These are phyloP conservation scores for Epizoanthus scotinus DNA, from an alignment of 92 coral and sea anemone genomes.

Conservation along the genomic window DNA sequence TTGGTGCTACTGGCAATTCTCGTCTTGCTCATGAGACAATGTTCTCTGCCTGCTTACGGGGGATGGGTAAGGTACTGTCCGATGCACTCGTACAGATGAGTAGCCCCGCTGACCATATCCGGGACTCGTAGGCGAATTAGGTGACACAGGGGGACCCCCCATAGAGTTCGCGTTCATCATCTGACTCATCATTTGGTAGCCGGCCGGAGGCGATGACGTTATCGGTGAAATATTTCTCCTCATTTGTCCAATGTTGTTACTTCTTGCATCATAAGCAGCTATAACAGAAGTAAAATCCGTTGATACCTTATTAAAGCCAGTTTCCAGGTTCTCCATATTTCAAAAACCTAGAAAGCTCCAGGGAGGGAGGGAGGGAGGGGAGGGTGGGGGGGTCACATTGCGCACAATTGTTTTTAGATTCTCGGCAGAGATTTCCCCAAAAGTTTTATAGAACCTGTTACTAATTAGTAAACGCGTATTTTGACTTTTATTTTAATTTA, in stretches of 20 bases:
- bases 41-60: slow-evolving; percentile 67
- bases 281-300: not conserved
- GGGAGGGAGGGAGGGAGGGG: too few species aligned
- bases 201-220: slow-evolving; percentile 63
- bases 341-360: too few species aligned
- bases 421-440: too few species aligned
- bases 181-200: slow-evolving; percentile 86
- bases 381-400: too few species aligned
- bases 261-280: slow-evolving; percentile 22
- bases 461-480: too few species aligned
- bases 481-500: too few species aligned
- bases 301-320: not conserved
- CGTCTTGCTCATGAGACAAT: slow-evolving; percentile 75
- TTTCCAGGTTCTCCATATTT: too few species aligned
- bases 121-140: slow-evolving; percentile 94
- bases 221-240: slow-evolving; percentile 23
- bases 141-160: slow-evolving; percentile 75
- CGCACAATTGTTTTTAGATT: too few species aligned
- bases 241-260: slow-evolving; percentile 29
- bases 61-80: slow-evolving; percentile 91
- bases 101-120: slow-evolving; percentile 96
- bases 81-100: slow-evolving; percentile 91
- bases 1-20: slow-evolving; percentile 33
- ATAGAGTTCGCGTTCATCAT: slow-evolving; percentile 63
- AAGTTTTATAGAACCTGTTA: too few species aligned